Evolutionary conservation across 1,140 invertebrate species (phyloP).

Genomic region (Battus philenor): DNA sequence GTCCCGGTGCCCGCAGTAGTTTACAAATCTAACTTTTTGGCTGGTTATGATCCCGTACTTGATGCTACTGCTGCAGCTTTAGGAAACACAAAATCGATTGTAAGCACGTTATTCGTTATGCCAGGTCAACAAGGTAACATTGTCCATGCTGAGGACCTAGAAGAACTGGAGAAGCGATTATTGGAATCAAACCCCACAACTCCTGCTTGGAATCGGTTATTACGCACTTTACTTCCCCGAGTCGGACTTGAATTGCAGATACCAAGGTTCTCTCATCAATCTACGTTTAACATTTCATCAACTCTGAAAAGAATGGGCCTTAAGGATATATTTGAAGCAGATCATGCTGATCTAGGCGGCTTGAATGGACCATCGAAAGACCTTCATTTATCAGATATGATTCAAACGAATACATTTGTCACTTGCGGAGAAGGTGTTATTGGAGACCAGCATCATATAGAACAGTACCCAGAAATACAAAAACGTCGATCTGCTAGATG

Average conservation of each 20-base stretch:
- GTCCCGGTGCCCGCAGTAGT: constrained; percentile 89
- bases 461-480: constrained; percentile 82
- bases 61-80: constrained; percentile 88
- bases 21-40: constrained; percentile 84
- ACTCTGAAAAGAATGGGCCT: constrained; percentile 87
- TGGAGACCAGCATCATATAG: constrained; percentile 84
- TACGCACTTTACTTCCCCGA: constrained; percentile 83
- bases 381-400: constrained; percentile 85
- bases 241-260: constrained; percentile 87
- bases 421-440: constrained; percentile 86
- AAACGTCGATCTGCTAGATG: constrained; percentile 56
- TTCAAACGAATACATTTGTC: constrained; percentile 87
- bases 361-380: constrained; percentile 84
- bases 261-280: constrained; percentile 88
- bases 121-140: constrained; percentile 86
- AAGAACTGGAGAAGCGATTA: constrained; percentile 82
- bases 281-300: constrained; percentile 85
- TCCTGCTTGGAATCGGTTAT: constrained; percentile 83
- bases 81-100: constrained; percentile 81
- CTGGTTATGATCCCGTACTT: constrained; percentile 87
- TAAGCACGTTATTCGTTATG: constrained; percentile 87
- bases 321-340: constrained; percentile 83
- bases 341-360: constrained; percentile 86
- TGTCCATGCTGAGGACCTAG: constrained; percentile 85
- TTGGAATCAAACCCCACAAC: constrained; percentile 80